These are phyloP conservation scores for Oncorhynchus mykiss DNA, from an alignment of 2,113 vertebrate genomes.

Conservation along the genomic window DNA sequence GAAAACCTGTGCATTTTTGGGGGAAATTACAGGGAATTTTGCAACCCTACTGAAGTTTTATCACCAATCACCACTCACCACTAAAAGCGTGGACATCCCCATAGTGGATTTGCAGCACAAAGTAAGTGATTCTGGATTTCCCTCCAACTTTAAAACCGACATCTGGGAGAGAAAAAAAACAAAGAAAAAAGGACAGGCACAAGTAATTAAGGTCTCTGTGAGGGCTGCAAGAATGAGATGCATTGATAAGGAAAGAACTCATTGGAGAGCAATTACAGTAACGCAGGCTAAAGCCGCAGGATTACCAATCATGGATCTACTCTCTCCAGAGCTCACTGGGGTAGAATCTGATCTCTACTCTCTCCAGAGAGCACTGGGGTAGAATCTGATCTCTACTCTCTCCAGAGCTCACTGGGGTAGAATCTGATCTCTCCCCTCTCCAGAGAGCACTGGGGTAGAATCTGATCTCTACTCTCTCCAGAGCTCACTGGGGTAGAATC, in stretches of 20 bases:
- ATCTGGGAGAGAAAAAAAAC: constrained; percentile 66
- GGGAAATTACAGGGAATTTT: too few species aligned
- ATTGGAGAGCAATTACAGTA: constrained; percentile 24
- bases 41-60: neutral
- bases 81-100: constrained; percentile 86
- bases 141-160: constrained; percentile 96
- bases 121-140: constrained; percentile 81
- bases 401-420: too few species aligned
- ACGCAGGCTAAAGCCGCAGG: constrained; percentile 10
- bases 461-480: too few species aligned
- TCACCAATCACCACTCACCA: constrained; percentile 72
- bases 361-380: too few species aligned
- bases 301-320: constrained; percentile 10
- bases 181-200: neutral
- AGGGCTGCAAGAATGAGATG: constrained; percentile 4
- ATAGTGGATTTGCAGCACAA: constrained; percentile 97
- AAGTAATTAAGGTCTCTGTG: neutral
- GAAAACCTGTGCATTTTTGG: too few species aligned
- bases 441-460: too few species aligned
- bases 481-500: too few species aligned
- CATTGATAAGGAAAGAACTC: constrained; percentile 18
- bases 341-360: too few species aligned
- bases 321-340: neutral
- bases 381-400: too few species aligned
- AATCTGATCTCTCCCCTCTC: too few species aligned